Conservation (phyloP, 2,888 invertebrate genomes). For the Fissipunctia ypsillon region DNA sequence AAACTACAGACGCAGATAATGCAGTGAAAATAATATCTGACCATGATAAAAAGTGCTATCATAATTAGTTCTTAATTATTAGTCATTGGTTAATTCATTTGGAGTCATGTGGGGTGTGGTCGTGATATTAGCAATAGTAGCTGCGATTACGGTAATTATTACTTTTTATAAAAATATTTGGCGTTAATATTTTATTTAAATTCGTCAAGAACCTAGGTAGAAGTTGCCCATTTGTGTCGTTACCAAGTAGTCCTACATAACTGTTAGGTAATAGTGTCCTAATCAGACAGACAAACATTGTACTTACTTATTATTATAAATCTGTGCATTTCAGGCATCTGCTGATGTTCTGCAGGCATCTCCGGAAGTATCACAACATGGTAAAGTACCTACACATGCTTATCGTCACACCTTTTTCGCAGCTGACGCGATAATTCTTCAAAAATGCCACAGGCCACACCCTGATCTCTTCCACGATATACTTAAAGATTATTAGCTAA, state of each 20-base stretch:
- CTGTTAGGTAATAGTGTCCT: no score
- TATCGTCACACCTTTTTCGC: neutral
- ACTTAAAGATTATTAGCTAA: neutral
- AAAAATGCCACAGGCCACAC: neutral
- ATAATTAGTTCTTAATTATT: constrained; percentile 23
- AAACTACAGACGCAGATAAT: neutral
- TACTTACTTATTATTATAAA: neutral
- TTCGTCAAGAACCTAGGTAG: no score
- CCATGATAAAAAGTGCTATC: constrained; percentile 26
- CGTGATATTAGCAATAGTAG: constrained; percentile 68
- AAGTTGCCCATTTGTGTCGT: neutral
- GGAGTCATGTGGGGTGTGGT: constrained; percentile 66
- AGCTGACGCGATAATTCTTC: neutral
- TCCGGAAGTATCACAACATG: constrained; percentile 25
- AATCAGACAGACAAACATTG: neutral
- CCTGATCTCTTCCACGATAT: neutral
- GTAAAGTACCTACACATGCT: constrained; percentile 20
- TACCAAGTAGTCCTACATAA: neutral
- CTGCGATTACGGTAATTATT: constrained; percentile 69
- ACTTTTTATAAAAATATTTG: neutral
- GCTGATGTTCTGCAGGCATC: constrained; percentile 41
- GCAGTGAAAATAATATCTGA: constrained; percentile 1
- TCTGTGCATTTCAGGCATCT: constrained; percentile 47
- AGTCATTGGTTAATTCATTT: constrained; percentile 15
- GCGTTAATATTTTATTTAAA: neutral